These are phyloP conservation scores for Popillia japonica DNA, from an alignment of 1,140 invertebrate species.

Conservation along the genomic window DNA sequence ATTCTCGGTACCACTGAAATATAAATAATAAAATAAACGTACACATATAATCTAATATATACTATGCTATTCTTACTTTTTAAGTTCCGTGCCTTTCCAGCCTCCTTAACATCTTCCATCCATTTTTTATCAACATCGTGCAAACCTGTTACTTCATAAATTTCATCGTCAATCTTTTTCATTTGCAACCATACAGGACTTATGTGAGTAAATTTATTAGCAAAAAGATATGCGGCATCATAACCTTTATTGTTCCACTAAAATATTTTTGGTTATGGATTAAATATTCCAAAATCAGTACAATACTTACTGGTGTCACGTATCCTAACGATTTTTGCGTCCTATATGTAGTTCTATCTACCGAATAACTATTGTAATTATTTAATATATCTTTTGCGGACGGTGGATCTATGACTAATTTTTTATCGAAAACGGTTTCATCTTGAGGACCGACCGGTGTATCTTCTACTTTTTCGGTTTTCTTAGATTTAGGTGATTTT, in stretches of 20 bases:
- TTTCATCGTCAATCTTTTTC: slow-evolving; percentile 66
- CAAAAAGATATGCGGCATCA: slow-evolving; percentile 90
- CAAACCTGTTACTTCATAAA: slow-evolving; percentile 72
- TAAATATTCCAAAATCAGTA: slow-evolving; percentile 36
- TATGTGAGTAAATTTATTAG: slow-evolving; percentile 87
- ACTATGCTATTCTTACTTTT: slow-evolving; percentile 59
- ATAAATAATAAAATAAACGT: neutral
- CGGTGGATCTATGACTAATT: slow-evolving; percentile 72
- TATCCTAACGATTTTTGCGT: slow-evolving; percentile 83
- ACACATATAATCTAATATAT: slow-evolving; percentile 1
- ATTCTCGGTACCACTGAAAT: slow-evolving; percentile 79
- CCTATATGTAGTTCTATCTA: slow-evolving; percentile 70
- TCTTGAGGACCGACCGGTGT: slow-evolving; percentile 67
- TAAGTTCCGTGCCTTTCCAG: slow-evolving; percentile 60
- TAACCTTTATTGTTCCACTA: slow-evolving; percentile 97
- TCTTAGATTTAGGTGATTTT: slow-evolving; percentile 49
- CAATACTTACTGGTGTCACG: slow-evolving; percentile 83
- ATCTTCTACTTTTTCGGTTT: slow-evolving; percentile 43
- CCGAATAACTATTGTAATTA: slow-evolving; percentile 77
- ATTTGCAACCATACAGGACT: slow-evolving; percentile 96
- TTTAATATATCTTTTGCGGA: slow-evolving; percentile 77
- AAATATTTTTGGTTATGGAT: slow-evolving; percentile 55
- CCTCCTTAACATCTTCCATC: slow-evolving; percentile 73
- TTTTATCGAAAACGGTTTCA: slow-evolving; percentile 73
- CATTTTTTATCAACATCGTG: slow-evolving; percentile 87